phyloP scores from a whole-genome alignment of 2,113 vertebrate species.

The Nibea coibor region DNA sequence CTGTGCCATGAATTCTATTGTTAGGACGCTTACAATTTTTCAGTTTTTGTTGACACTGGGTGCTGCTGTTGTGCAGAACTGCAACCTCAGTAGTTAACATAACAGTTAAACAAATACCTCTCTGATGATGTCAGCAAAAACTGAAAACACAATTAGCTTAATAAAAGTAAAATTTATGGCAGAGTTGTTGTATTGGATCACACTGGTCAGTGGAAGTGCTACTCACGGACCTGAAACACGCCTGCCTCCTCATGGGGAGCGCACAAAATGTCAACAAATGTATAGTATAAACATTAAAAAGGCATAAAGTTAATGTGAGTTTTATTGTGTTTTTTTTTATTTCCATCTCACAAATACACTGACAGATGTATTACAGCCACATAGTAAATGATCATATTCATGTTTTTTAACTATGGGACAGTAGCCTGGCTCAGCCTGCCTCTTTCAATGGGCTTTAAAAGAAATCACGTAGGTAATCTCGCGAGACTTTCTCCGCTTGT shows the following conservation, averaged over 20 bases:
- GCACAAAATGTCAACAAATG: neutral
- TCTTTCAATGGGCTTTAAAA: neutral
- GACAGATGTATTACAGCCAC: neutral
- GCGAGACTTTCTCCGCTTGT: slow-evolving; percentile 51
- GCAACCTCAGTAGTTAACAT: too few relatives aligned
- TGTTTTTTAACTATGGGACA: neutral
- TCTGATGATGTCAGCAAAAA: too few relatives aligned
- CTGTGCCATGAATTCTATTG: too few relatives aligned
- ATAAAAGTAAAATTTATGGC: too few relatives aligned
- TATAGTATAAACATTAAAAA: neutral
- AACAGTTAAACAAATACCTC: too few relatives aligned
- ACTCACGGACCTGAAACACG: neutral
- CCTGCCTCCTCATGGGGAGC: neutral
- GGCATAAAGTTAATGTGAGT: neutral
- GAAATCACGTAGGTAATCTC: slow-evolving; percentile 5
- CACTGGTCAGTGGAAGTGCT: neutral
- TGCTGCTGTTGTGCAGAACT: too few relatives aligned
- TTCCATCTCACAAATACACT: neutral
- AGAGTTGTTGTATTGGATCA: too few relatives aligned
- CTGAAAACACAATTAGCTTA: too few relatives aligned
- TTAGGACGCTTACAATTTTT: too few relatives aligned
- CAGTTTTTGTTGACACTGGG: too few relatives aligned
- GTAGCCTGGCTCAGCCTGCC: neutral
- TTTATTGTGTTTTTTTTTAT: neutral
- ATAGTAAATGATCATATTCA: neutral